Evolutionary conservation across 2,797 vertebrate genomes (phyloP).

Genomic region (Chelmon rostratus): DNA sequence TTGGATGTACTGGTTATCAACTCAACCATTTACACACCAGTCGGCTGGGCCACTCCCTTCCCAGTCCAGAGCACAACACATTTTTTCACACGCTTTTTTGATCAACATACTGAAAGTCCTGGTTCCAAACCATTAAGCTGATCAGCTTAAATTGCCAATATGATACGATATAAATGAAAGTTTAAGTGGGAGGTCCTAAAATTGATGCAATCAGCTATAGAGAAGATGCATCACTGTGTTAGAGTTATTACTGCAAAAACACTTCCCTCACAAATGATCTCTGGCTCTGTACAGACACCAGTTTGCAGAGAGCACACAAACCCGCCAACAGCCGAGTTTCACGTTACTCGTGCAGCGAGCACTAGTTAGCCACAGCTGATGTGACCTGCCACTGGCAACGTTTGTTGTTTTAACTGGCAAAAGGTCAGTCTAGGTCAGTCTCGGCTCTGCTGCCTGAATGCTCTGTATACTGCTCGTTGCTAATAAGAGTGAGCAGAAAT

Average conservation of each 20-base stretch:
- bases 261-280: background rate
- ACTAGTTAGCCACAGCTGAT: slow-evolving; percentile 10
- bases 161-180: background rate
- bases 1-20: background rate
- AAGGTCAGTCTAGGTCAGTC: too few relatives aligned
- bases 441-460: background rate
- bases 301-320: too few relatives aligned
- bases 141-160: too few relatives aligned
- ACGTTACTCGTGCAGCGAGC: background rate
- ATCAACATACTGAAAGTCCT: background rate
- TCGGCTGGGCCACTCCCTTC: background rate
- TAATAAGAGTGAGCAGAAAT: slow-evolving; percentile 8
- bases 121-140: too few relatives aligned
- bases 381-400: background rate
- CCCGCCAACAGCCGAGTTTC: background rate
- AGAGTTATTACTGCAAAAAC: background rate
- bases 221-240: background rate
- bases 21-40: background rate
- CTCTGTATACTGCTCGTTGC: background rate
- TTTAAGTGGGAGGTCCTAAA: background rate
- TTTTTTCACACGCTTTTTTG: background rate
- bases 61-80: background rate
- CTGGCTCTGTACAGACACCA: background rate
- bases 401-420: background rate
- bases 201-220: too few relatives aligned